Base-by-base conservation (phyloP, 2,113 vertebrate genomes). In the Ia io region DNA sequence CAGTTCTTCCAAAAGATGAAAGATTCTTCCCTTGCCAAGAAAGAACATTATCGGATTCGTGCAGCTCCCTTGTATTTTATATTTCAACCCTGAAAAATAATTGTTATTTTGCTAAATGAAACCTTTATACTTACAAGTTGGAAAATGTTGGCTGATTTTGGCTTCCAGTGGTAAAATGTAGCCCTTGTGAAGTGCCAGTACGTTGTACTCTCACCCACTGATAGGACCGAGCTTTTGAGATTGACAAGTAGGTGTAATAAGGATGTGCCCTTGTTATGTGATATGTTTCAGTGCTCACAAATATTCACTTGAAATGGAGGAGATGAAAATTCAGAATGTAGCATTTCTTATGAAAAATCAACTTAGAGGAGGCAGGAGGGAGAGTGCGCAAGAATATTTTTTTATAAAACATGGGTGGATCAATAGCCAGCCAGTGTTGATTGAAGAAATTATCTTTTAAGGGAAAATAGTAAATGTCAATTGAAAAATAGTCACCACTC, bases 401-500 rank as follows among this genome's bases (percentile, higher is more conserved):
- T 56, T 88, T 37, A 56, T 83, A 65, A 96, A 84, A 76, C 13
- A 17, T 63, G n/a, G 13, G 35, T 77, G 67, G 59, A 88, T 76
- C 76, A 78, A 92, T 87, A 95, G 16, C 51, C 30, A 78, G 51
- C 51, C 82, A 91, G 44, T 63, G 78, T 70, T 84, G 44, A 86
- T 96, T 59, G 85, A 95, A 94, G 35, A 94, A 87, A 95, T 90
- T 77, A 93, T 82, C 47, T 94, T 84, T 42, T 3, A 18, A 47
- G 37, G 25, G 40, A 28, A 85, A 93, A 78, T 53, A 79, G 49
- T 84, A 91, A 71, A 84, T 79, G 63, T 18, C 23, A 10, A 32
- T 56, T 92, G 71, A 87, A 94, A 91, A 96, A 88, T 80, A 93
- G 77, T 73, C 40, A 22, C 59, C 35, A 28, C 22, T 6, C 28